A percentile compares a stretch with the other conserved stretches of the same genome.
phyloP scores from a whole-genome alignment of 2,888 invertebrate genomes.

The Taenaris catops region DNA sequence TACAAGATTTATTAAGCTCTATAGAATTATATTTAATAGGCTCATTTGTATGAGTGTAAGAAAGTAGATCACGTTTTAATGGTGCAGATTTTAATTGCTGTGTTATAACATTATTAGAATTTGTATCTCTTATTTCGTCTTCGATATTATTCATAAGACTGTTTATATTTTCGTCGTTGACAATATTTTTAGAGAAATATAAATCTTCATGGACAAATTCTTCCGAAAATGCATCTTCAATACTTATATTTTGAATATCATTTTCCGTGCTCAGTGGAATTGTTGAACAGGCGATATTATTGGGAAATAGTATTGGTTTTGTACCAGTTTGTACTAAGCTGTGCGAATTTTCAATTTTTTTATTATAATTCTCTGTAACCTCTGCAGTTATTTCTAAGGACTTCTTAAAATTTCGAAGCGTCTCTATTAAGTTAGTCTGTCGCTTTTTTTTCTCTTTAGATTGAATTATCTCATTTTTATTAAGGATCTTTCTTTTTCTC shows the following conservation, averaged over 20 bases:
- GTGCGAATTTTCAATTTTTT: conserved; percentile 30
- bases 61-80: background rate
- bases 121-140: conserved; percentile 40
- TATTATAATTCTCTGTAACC: conserved; percentile 32
- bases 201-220: conserved; percentile 25
- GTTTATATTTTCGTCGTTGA: conserved; percentile 45
- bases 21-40: background rate
- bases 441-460: conserved; percentile 60
- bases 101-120: conserved; percentile 7
- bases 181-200: too few relatives aligned
- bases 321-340: conserved; percentile 28
- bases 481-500: conserved; percentile 46
- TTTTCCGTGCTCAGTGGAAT: too few relatives aligned
- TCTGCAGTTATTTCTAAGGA: conserved; percentile 42
- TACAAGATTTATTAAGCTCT: background rate
- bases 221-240: conserved; percentile 25
- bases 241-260: conserved; percentile 8
- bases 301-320: conserved; percentile 4
- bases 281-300: background rate
- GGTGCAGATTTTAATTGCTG: conserved; percentile 4
- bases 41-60: conserved; percentile 1
- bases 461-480: conserved; percentile 32
- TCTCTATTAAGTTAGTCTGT: conserved; percentile 43
- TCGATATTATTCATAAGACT: conserved; percentile 54
- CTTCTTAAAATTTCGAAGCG: conserved; percentile 46